A percentile compares a stretch with the other conserved stretches of the same genome.
phyloP scores from a whole-genome alignment of 2,113 vertebrate genomes.

The Phaethon lepturus region DNA sequence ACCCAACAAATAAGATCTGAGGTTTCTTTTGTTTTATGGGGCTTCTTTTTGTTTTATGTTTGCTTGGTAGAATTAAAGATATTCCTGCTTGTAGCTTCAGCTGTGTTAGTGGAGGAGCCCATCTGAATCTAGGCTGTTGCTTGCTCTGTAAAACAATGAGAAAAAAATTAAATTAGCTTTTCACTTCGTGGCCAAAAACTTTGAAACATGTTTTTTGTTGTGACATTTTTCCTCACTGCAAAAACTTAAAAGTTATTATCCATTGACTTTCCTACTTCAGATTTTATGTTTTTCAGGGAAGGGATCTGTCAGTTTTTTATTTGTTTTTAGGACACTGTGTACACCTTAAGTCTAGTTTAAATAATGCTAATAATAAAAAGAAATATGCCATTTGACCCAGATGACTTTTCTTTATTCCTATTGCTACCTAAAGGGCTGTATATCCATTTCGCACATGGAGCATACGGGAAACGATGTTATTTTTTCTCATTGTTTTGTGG shows the following conservation, averaged over 20 bases:
- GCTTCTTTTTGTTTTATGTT: slow-evolving; percentile 12
- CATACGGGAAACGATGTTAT: slow-evolving; percentile 35
- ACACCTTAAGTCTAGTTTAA: slow-evolving; percentile 31
- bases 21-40: not conserved
- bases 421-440: slow-evolving; percentile 48
- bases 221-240: not conserved
- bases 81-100: not conserved
- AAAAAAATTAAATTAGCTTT: not conserved
- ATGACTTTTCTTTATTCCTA: slow-evolving; percentile 53
- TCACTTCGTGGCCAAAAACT: not conserved
- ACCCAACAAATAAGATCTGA: not conserved
- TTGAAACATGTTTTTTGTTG: not conserved
- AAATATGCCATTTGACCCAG: slow-evolving; percentile 52
- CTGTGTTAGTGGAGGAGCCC: not conserved
- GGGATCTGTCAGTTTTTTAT: not conserved
- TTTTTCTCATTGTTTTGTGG: slow-evolving; percentile 28
- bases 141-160: not conserved
- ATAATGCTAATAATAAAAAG: slow-evolving; percentile 46
- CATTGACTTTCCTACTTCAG: not conserved
- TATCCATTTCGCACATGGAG: slow-evolving; percentile 12
- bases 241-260: not conserved
- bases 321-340: not conserved
- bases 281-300: not conserved
- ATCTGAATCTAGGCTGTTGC: not conserved
- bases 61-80: not conserved